Evolutionary conservation across 2,888 invertebrate genomes (phyloP), one percentile per base, ranked within the genome.

Genomic region (Clepsis dumicolana): DNA sequence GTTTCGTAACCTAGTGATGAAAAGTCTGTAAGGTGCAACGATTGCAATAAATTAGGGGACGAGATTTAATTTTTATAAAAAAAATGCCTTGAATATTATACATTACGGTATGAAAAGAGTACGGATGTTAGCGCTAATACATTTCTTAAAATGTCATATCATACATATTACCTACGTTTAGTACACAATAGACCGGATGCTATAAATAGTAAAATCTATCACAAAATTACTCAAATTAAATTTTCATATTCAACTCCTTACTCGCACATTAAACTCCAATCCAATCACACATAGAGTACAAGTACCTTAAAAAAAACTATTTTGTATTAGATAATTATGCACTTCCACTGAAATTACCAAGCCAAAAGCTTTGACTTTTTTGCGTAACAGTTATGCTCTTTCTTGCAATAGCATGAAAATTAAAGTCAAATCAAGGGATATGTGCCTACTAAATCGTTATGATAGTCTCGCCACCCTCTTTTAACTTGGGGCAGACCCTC

Each of bases 401-500:
- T 44, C 1, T 18, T 16, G 18, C 8, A 16, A 18, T 1, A 44
- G 8, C 18, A 16, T 44, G 41, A 18, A 44, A 44, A 44, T 44
- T 1, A 16, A 16, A 16, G 16, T 48, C 48, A 21, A 10, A 2
- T 2, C 3, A 21, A n/a, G n/a, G n/a, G n/a, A n/a, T n/a, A n/a
- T n/a, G n/a, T n/a, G n/a, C n/a, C n/a, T 10, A 2, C 3, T 48
- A 10, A 18, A 21, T 12, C 7, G 10, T 18, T 44, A 10, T 18
- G 0, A 21, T 12, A 12, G 12, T 4, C 12, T 48, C 70, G 72
- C 74, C 72, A 1, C 14, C 25, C 21, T 70, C 73, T 72, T 64
- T 64, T 80, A 62, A 71, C 77, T 80, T 78, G 56, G 25, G 53
- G 71, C 50, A 48, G 21, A 27, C 56, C 50, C 54, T 38, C 62